These are phyloP conservation scores for Acromyrmex heyeri DNA, from an alignment of 1,140 invertebrate genomes.

Conservation along the genomic window DNA sequence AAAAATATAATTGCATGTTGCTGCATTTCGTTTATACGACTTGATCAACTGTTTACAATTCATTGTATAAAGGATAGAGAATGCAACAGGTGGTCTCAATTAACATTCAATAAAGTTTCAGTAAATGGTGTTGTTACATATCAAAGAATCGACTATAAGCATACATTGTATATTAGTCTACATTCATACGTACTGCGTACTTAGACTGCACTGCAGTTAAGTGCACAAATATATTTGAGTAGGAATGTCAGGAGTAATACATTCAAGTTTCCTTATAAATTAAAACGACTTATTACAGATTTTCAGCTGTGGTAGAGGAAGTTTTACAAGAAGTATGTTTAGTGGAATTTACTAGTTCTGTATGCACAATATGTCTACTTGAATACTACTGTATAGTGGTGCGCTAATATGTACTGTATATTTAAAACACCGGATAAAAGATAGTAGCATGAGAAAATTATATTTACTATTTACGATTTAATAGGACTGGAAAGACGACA, in stretches of 20 bases:
- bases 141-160: conserved; percentile 9
- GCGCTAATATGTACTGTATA: conserved; percentile 24
- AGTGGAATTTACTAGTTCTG: conserved; percentile 75
- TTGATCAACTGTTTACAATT: background rate
- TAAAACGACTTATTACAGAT: conserved; percentile 64
- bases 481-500: conserved; percentile 74
- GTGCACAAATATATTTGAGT: background rate
- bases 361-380: conserved; percentile 76
- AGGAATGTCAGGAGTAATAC: background rate
- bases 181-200: background rate
- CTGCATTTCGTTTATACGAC: background rate
- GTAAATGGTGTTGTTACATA: background rate
- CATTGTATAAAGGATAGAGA: background rate
- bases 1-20: background rate
- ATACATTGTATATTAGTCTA: background rate
- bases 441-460: conserved; percentile 2
- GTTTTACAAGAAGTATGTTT: conserved; percentile 74
- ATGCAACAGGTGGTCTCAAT: conserved; percentile 29
- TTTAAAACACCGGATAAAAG: background rate
- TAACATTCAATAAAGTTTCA: background rate
- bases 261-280: conserved; percentile 24
- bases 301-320: conserved; percentile 67
- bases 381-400: conserved; percentile 79
- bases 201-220: background rate
- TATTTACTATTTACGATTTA: conserved; percentile 21